phyloP scores from a whole-genome alignment of 2,113 vertebrate species.

The Athene noctua region DNA sequence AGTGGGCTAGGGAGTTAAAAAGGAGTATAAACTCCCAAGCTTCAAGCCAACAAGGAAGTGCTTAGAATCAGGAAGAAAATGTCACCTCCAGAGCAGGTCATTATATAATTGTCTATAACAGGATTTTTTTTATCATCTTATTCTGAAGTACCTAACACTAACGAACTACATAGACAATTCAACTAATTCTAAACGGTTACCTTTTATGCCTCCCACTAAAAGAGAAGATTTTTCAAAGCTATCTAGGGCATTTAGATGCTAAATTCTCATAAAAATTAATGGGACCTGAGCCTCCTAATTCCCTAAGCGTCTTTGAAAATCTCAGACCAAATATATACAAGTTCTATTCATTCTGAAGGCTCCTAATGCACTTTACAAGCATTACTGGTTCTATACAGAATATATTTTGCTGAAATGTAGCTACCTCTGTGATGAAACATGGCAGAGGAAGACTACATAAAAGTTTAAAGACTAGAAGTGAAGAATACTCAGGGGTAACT shows the following conservation, averaged over 20 bases:
- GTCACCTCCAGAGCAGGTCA: slow-evolving; percentile 13
- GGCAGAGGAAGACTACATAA: neutral
- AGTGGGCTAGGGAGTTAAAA: neutral
- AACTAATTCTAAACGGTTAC: neutral
- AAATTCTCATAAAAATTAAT: slow-evolving; percentile 12
- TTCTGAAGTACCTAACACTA: neutral
- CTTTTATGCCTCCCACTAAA: slow-evolving; percentile 39
- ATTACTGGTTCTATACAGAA: neutral
- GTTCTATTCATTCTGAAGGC: neutral
- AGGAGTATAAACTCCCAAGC: neutral
- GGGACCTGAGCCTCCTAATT: neutral
- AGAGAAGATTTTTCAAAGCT: slow-evolving; percentile 2
- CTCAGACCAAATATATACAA: neutral
- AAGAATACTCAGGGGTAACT: neutral
- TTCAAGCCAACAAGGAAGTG: neutral
- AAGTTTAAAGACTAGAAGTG: neutral
- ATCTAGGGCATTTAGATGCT: neutral
- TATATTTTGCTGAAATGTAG: neutral
- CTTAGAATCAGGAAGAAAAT: neutral
- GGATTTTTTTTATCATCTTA: neutral
- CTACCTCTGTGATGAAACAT: neutral
- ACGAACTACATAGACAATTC: neutral
- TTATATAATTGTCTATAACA: neutral
- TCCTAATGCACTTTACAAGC: neutral
- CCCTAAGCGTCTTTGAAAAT: neutral